Conservation (phyloP, 2,797 vertebrate genomes). For the Scleropages formosus region DNA sequence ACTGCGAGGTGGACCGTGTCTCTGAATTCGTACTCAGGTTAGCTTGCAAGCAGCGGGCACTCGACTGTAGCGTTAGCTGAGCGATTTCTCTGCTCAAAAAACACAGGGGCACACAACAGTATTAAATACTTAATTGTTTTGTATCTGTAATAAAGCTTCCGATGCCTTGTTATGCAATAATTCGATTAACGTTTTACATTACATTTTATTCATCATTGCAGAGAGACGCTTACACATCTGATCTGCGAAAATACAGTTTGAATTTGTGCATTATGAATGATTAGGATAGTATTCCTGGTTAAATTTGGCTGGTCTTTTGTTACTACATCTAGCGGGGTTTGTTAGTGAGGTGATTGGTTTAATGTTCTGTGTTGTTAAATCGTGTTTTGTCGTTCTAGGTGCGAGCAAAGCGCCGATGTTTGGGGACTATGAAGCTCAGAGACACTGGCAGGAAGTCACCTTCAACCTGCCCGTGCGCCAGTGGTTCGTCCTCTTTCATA, state of each 20-base stretch:
- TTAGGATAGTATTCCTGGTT: not conserved
- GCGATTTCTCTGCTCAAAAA: no score
- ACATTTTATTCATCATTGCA: no score
- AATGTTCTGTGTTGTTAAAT: not conserved
- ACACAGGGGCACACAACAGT: no score
- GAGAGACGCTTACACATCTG: no score
- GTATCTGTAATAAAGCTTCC: not conserved
- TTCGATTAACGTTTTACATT: no score
- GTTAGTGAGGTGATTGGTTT: not conserved
- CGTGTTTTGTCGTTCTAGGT: conserved; percentile 61
- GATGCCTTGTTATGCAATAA: no score
- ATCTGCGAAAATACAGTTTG: no score
- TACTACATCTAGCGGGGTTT: not conserved
- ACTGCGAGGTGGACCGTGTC: conserved; percentile 88
- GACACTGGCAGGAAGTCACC: conserved; percentile 98
- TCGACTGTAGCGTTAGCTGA: no score
- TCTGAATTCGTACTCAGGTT: conserved; percentile 92
- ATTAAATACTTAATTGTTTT: not conserved
- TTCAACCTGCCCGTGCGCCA: conserved; percentile 84
- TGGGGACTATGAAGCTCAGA: conserved; percentile 98
- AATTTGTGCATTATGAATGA: no score
- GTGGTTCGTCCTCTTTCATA: conserved; percentile 73
- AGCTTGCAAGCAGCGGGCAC: conserved; percentile 24
- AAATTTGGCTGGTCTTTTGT: not conserved
- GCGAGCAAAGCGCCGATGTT: conserved; percentile 89